Base-by-base conservation (phyloP, 2,888 invertebrate species). In the Microchrysa polita region DNA sequence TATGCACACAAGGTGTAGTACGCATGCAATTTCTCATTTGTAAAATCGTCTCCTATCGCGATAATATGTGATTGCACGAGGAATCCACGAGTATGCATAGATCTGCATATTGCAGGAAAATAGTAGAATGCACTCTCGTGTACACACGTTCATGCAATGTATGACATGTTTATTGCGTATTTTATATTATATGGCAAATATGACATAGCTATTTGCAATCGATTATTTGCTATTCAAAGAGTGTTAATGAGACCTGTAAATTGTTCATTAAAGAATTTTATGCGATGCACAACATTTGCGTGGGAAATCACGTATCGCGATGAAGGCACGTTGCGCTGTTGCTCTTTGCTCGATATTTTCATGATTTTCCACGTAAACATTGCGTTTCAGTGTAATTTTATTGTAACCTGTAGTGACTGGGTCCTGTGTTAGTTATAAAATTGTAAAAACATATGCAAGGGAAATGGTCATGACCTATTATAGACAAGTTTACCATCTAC, bases 171-270 rank as follows among this genome's bases (percentile, higher is more conserved):
- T 61, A 27, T 14, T 27, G 61, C 61, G 61, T 61, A 61, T 40
- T 40, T 40, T 16, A 22, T n/a, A 22, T 40, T 40, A 20, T n/a
- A n/a, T 12, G n/a, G n/a, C 16, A 61, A 61, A 61, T 59, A 61
- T 40, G n/a, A 61, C 61, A 61, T 40, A 14, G 16, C 27, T 34
- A 34, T 34, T 34, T 40, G 23, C 40, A 23, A 34, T 9, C 27
- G 9, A 61, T 9, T 40, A 20, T 16, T 55, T 61, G 27, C 61
- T 34, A 61, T 61, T 61, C 61, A 61, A 61, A 34, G 40, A 40
- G 61, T 61, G 61, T 61, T 61, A 61, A 61, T 61, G 40, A 40
- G 61, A 18, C 61, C 61, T 61, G 61, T 61, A 61, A 61, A 61
- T 61, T 40, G 40, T 61, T 61, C 40, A 61, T 61, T 40, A 40